phyloP scores from a whole-genome alignment of 2,113 vertebrate genomes.

The Macrotis lagotis region DNA sequence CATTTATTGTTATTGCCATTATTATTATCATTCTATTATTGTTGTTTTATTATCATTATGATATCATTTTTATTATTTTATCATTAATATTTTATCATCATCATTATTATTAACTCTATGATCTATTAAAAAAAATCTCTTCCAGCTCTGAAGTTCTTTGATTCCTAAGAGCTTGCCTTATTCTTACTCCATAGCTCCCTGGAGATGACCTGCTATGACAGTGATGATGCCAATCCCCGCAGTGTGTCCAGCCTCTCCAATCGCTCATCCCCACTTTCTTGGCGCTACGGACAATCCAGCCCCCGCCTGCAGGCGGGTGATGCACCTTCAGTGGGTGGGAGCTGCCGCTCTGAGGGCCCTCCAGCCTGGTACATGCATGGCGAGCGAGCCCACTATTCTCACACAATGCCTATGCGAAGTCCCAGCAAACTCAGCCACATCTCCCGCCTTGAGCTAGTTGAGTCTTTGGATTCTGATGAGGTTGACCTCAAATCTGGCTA shows the following conservation, averaged over 20 bases:
- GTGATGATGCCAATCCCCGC: conserved; percentile 92
- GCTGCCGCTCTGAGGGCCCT: conserved; percentile 86
- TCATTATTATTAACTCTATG: background rate
- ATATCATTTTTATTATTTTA: too few relatives aligned
- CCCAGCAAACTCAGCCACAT: conserved; percentile 91
- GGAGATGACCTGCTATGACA: conserved; percentile 94
- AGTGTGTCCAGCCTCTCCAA: conserved; percentile 95
- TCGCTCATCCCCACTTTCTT: conserved; percentile 94
- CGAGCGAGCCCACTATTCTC: conserved; percentile 89
- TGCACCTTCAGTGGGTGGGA: conserved; percentile 91
- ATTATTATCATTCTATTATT: too few relatives aligned
- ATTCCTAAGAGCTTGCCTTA: conserved; percentile 21
- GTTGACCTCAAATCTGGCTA: conserved; percentile 93
- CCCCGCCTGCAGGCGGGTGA: conserved; percentile 95
- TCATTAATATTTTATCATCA: too few relatives aligned
- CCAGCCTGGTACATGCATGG: conserved; percentile 86
- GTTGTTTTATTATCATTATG: too few relatives aligned
- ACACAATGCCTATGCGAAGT: conserved; percentile 94
- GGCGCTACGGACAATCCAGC: conserved; percentile 96
- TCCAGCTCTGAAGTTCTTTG: background rate
- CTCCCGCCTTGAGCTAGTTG: conserved; percentile 91
- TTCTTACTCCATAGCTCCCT: conserved; percentile 85
- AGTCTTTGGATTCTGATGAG: conserved; percentile 87
- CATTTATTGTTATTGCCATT: too few relatives aligned
- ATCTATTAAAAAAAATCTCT: background rate